Evolutionary conservation across 1,140 invertebrate species (phyloP).

Genomic region (Halictus rubicundus): DNA sequence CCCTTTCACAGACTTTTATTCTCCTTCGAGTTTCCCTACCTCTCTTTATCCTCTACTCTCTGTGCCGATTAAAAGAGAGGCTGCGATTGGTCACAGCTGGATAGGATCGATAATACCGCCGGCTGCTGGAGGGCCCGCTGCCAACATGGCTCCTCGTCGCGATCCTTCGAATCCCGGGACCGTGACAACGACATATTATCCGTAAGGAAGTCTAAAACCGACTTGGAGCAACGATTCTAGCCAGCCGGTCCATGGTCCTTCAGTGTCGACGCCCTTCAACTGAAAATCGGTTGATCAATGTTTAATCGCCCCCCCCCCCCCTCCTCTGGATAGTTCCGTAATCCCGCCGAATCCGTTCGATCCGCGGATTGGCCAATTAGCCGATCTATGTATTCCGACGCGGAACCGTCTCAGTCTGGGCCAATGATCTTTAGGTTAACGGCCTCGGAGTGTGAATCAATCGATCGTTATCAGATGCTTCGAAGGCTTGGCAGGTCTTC

Average conservation of each 20-base stretch:
- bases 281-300: too few species aligned
- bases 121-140: slow-evolving; percentile 39
- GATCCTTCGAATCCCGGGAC: neutral
- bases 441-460: neutral
- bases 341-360: too few species aligned
- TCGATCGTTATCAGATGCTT: too few species aligned
- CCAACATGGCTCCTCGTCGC: slow-evolving; percentile 49
- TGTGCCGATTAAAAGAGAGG: slow-evolving; percentile 43
- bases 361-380: neutral
- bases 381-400: neutral
- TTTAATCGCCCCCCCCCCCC: too few species aligned
- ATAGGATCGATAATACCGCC: slow-evolving; percentile 68
- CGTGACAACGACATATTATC: neutral
- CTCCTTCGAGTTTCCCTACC: neutral
- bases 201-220: too few species aligned
- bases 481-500: too few species aligned
- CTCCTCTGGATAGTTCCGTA: too few species aligned
- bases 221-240: too few species aligned
- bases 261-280: too few species aligned
- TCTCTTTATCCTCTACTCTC: neutral
- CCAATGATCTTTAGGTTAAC: neutral
- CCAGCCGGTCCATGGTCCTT: too few species aligned
- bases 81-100: slow-evolving; percentile 69
- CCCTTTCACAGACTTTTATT: slow-evolving; percentile 8
- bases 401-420: neutral